Base-by-base conservation (phyloP, 2,888 invertebrate genomes). In the Coelinius sp. region DNA sequence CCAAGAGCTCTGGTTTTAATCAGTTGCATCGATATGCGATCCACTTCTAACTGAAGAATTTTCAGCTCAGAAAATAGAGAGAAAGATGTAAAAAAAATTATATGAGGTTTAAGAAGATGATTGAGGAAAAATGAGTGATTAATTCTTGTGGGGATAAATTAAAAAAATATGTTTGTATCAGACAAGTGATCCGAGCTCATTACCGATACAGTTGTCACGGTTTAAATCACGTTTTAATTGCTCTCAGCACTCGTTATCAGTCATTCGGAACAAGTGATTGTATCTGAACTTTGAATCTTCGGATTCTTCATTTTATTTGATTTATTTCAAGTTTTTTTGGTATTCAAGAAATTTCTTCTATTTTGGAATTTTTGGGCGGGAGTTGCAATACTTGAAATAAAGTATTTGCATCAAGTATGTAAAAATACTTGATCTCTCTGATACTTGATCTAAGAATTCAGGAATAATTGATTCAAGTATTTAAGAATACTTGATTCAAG, bases 81-180 rank as follows among this genome's bases (percentile, higher is more conserved):
- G 25, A 53, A 8, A 59, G 17, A 31, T 6, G 35, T 31, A 20
- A 59, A 59, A 59, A 59, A 31, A 8, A 20, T 7, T 31, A 56
- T n/a, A 20, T n/a, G n/a, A n/a, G n/a, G n/a, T n/a, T 17, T 0
- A 35, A 22, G 8, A 53, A 12, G 56, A 17, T 35, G 31, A 59
- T 59, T 59, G 59, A 59, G 59, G 59, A 59, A 59, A 59, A 25
- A 59, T 31, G 31, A n/a, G n/a, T 2, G 53, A 24, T 25, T 52
- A 41, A 41, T 12, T 56, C 14, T 7, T 10, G 35, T 20, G 31
- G 22, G 31, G 31, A 27, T 31, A 35, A 35, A 31, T n/a, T 24
- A 44, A 53, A 53, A 25, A 35, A 59, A 35, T 10, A 59, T 59
- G 35, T 17, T 59, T 25, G 17, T 35, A 35, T 14, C 27, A 20